Conservation (phyloP, 2,797 vertebrate species). For the Pseudochirops corinnae region DNA sequence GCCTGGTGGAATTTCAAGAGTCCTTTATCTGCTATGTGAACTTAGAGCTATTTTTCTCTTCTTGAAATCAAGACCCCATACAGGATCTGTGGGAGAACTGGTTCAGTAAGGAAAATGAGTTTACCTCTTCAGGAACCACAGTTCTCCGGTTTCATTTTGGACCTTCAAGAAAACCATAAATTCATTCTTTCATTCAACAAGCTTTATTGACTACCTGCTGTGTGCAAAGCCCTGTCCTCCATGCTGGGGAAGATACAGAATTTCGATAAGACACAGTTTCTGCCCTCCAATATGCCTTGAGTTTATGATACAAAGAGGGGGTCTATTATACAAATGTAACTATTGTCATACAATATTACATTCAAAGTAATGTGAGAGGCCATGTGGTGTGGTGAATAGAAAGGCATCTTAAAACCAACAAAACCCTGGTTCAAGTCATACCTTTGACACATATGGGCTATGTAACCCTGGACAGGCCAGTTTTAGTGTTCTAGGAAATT, state of each 20-base stretch:
- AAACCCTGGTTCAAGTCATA: neutral
- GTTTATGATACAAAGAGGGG: neutral
- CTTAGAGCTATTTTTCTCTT: neutral
- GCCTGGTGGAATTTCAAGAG: neutral
- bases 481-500: neutral
- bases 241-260: neutral
- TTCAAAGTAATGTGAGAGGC: neutral
- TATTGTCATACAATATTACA: neutral
- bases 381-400: neutral
- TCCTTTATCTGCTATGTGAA: neutral
- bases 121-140: neutral
- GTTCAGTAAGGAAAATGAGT: rapidly evolving
- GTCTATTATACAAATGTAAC: neutral
- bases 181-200: neutral
- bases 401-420: neutral
- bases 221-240: neutral
- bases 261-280: neutral
- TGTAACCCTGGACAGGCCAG: neutral
- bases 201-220: neutral
- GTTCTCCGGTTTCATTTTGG: neutral
- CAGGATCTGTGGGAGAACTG: neutral
- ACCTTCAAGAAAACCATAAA: neutral
- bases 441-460: neutral
- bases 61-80: neutral
- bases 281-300: neutral